Conservation (phyloP, 2,113 vertebrate genomes). For the Tragelaphus scriptus region DNA sequence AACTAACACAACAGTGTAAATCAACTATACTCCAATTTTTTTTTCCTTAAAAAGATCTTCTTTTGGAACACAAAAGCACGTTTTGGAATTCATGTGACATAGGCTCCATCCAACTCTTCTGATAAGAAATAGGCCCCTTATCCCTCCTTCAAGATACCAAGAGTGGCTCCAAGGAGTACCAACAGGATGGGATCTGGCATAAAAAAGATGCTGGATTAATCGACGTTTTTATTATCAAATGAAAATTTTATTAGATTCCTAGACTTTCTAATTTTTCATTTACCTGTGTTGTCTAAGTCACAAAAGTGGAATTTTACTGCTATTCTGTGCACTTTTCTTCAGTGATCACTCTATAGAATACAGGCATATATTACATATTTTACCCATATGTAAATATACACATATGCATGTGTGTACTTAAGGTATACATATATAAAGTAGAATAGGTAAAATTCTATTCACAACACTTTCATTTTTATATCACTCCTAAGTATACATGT, state of each 20-base stretch:
- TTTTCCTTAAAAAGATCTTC: background rate
- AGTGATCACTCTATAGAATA: background rate
- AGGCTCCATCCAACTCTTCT: background rate
- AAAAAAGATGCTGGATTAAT: background rate
- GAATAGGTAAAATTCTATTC: background rate
- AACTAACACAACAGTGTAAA: background rate
- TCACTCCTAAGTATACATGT: background rate
- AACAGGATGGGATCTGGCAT: background rate
- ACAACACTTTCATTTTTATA: background rate
- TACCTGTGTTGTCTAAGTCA: background rate
- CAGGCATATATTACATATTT: background rate
- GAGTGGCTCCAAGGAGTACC: background rate
- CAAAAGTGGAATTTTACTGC: background rate
- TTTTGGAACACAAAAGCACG: background rate
- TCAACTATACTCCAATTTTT: background rate
- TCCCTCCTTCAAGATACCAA: background rate
- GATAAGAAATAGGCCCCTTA: background rate
- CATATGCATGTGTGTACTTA: background rate
- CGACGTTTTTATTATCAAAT: background rate
- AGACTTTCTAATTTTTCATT: background rate
- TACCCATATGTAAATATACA: background rate
- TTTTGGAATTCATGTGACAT: background rate
- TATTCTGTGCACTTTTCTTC: background rate
- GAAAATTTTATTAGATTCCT: background rate
- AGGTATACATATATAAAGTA: background rate